Base-by-base conservation (phyloP, 1,140 invertebrate genomes). In the Drosophila kepulauana region DNA sequence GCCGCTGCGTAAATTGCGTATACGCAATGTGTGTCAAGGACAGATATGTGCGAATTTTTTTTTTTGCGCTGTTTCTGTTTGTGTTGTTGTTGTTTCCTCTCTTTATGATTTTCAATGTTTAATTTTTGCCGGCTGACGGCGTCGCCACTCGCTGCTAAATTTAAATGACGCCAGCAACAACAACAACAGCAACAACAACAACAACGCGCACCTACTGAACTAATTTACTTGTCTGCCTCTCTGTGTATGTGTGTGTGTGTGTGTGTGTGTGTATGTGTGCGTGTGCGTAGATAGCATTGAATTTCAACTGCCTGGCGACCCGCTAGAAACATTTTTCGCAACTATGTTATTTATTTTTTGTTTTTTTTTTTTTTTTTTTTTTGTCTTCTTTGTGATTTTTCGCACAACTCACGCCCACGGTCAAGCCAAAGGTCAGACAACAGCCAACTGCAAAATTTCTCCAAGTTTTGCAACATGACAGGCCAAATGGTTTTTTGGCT, bases 11-110 rank as follows among this genome's bases (percentile, higher is more conserved):
- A 88, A 72, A 88, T 84, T 88, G 84, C 84, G 84, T 88, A 88
- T 84, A 84, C 81, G 76, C 90, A 90, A 91, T 90, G 86, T 91
- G 82, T 91, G 90, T 91, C 90, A 91, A 91, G 90, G 90, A 91
- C 90, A 91, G 86, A 91, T 78, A 87, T 91, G 90, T 91, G 90
- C 90, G 90, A 91, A 90, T 82, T 91, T 91, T 16, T 73, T 75
- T 72, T 51, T 25, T 73, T 45, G 54, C 49, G 35, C 6, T 35
- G 8, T 51, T 15, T 51, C 16, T 52, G 35, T 41, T 20, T 20
- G 2, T 46, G 13, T 77, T 46, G 45, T 13, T 61, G 43, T 11
- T 41, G n/a, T 51, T 38, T 38, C 7, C 30, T 51, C 45, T 66
- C 48, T 49, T 28, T 74, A 65, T 75, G 66, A 51, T 73, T 52